Percentiles rank a stretch among this genome's conserved stretches.
phyloP scores from a whole-genome alignment of 2,113 vertebrate species.

The Amia ocellicauda region DNA sequence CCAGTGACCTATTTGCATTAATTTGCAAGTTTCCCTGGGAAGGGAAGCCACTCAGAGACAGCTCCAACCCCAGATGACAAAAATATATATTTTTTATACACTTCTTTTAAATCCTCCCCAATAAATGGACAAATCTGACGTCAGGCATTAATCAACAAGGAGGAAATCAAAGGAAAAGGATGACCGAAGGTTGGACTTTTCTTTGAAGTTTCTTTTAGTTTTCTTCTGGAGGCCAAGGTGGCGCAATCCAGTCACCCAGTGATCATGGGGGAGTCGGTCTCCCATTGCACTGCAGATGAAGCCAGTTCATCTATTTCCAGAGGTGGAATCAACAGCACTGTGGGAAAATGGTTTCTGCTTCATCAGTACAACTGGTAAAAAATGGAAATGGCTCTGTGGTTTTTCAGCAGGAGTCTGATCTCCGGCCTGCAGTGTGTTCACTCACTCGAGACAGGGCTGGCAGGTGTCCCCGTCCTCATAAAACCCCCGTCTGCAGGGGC shows the following conservation, averaged over 20 bases:
- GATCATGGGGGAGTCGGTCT: too few relatives aligned
- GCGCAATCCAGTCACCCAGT: too few relatives aligned
- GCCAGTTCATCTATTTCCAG: neutral
- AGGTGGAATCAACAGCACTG: neutral
- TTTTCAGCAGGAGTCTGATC: too few relatives aligned
- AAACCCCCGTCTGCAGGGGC: neutral
- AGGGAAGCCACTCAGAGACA: slow-evolving; percentile 3
- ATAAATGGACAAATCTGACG: neutral
- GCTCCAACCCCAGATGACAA: slow-evolving; percentile 12
- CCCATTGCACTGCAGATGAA: too few relatives aligned
- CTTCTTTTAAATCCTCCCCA: too few relatives aligned
- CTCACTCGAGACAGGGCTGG: slow-evolving; percentile 28
- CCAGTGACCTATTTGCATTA: slow-evolving; percentile 25
- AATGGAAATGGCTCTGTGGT: neutral
- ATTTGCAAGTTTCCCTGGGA: neutral
- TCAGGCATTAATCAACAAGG: neutral
- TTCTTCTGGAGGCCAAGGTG: too few relatives aligned
- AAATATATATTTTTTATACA: too few relatives aligned
- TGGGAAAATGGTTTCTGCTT: neutral
- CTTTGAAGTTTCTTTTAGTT: too few relatives aligned
- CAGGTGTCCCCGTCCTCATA: slow-evolving; percentile 17
- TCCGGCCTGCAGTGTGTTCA: neutral
- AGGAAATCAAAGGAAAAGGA: neutral
- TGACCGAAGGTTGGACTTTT: too few relatives aligned
- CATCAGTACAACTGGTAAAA: neutral